phyloP scores from a whole-genome alignment of 2,888 invertebrate species.

The Nezara viridula region DNA sequence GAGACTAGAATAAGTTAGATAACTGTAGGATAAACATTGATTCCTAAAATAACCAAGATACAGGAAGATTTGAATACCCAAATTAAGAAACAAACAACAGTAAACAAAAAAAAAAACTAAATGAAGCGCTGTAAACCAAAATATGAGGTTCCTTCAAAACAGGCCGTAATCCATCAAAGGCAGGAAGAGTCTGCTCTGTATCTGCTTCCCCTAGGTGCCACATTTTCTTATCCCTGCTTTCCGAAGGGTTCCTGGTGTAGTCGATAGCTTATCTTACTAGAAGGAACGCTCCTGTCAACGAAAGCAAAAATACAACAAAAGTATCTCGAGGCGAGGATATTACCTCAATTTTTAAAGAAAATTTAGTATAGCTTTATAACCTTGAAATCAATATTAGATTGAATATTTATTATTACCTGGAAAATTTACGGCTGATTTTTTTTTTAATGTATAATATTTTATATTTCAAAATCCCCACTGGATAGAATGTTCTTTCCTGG shows the following conservation, averaged over 20 bases:
- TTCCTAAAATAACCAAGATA: too few relatives aligned
- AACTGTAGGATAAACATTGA: too few relatives aligned
- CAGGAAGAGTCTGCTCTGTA: background rate
- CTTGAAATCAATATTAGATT: background rate
- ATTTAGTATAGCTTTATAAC: background rate
- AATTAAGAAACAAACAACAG: too few relatives aligned
- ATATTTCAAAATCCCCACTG: background rate
- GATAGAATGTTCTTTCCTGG: background rate
- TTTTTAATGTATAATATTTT: background rate
- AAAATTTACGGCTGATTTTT: background rate
- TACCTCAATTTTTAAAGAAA: background rate
- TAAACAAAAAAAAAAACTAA: background rate
- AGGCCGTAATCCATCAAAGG: background rate
- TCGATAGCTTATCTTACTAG: background rate
- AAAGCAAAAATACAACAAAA: background rate
- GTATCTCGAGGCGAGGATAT: background rate
- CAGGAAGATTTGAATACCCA: too few relatives aligned
- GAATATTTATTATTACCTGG: too few relatives aligned
- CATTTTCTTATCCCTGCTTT: slow-evolving; percentile 27
- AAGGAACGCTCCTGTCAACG: background rate
- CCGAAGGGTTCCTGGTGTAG: background rate
- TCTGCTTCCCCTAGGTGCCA: slow-evolving; percentile 5
- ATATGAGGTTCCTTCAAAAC: background rate
- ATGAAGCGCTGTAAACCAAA: background rate
- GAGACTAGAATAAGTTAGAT: too few relatives aligned